A percentile compares a stretch with the other conserved stretches of the same genome.
Evolutionary conservation across 2,113 vertebrate species (phyloP).

Genomic region (Terrapene triunguis): DNA sequence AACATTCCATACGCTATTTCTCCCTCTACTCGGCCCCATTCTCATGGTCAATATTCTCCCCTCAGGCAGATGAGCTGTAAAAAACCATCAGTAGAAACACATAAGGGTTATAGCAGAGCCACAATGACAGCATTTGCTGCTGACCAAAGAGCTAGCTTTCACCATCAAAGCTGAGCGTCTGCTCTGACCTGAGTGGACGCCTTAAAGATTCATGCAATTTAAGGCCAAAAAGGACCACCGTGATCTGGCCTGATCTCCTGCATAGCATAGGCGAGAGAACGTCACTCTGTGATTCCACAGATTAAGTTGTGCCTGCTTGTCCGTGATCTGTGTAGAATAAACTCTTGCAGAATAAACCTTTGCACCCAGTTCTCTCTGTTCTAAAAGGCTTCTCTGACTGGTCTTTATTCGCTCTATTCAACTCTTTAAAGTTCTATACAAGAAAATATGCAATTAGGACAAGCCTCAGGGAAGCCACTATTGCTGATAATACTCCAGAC

Average conservation of each 20-base stretch:
- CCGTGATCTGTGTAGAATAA: background rate
- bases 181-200: background rate
- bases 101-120: background rate
- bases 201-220: background rate
- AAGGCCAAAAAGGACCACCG: background rate
- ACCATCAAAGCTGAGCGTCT: background rate
- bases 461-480: background rate
- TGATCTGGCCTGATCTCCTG: background rate
- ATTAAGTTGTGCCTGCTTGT: background rate
- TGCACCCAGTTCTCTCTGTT: background rate
- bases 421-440: background rate
- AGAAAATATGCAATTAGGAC: background rate
- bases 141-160: background rate
- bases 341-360: background rate
- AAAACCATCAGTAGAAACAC: background rate
- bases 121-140: background rate
- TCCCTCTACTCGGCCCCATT: background rate
- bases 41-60: background rate
- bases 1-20: background rate
- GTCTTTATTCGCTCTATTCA: background rate
- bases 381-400: background rate
- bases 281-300: background rate
- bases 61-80: background rate
- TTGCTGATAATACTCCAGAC: background rate
- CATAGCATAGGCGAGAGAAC: background rate